Conservation (phyloP, 2,797 vertebrate genomes). For the Trichosurus vulpecula region DNA sequence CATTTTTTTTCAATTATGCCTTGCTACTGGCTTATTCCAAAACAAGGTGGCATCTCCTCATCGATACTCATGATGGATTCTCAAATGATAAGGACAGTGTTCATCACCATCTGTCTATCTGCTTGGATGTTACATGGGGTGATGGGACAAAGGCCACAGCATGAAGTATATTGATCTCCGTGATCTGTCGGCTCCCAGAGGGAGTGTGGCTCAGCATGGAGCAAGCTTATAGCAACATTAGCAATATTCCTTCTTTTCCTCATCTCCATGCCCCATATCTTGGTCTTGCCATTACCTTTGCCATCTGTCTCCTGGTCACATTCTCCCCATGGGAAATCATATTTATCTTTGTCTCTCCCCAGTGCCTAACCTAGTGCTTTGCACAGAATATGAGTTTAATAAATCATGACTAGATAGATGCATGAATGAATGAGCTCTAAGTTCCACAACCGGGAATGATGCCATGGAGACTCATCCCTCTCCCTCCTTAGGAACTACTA, state of each 20-base stretch:
- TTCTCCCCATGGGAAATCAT: neutral
- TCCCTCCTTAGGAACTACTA: neutral
- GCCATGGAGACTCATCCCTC: neutral
- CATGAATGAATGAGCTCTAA: slow-evolving; percentile 8
- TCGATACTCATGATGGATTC: neutral
- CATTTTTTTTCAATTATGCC: slow-evolving; percentile 18
- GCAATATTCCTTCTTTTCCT: neutral
- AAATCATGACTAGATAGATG: slow-evolving; percentile 13
- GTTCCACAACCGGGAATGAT: neutral
- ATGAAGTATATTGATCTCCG: accelerated
- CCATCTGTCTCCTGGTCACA: neutral
- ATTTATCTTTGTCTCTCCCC: neutral
- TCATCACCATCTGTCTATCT: neutral
- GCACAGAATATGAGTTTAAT: neutral
- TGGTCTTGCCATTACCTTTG: neutral
- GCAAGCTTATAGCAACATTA: neutral
- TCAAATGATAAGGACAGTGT: slow-evolving; percentile 2
- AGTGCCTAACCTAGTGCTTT: neutral
- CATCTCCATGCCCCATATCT: neutral
- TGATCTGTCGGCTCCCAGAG: neutral
- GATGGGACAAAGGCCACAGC: neutral
- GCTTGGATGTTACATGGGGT: neutral
- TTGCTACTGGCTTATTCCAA: neutral
- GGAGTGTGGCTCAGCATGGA: neutral
- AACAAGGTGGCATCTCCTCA: neutral